Evolutionary conservation across 1,140 invertebrate species (phyloP), one percentile per base, ranked within the genome.

Genomic region (Philotrypesis tridentata): DNA sequence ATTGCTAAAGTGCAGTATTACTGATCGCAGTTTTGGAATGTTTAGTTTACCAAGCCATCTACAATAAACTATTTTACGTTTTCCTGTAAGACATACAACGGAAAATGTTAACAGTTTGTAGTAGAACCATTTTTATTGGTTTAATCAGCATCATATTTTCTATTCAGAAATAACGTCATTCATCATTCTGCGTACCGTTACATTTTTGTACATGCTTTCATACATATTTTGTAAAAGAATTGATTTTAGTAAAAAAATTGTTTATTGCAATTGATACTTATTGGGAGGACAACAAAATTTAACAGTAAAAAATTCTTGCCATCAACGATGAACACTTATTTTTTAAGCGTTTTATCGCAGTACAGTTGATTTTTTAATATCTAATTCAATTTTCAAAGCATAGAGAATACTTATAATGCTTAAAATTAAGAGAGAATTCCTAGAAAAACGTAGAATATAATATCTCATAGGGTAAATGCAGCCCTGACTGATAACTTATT

Each of bases 371-470:
- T 33, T 79, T 48, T 25, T n/a, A 40, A 71, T 25, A 61, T 61
- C 37, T 48, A 70, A 70, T 27, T 81, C 29, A 73, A 67, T 84
- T 73, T 83, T 79, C 84, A 83, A 83, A 84, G 67, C 82, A 76
- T 83, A 79, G 78, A 84, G 81, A 87, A 63, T 73, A 85, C n/a
- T 37, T 80, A 29, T 75, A 72, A 68, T 27, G 73, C 76, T 75
- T 79, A 83, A 83, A 82, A 83, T 78, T 81, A 65, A 75, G 60
- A 82, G 79, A 76, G 82, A 75, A 85, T 85, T 85, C 63, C 25
- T 81, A 84, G 82, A 77, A 67, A 55, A 82, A 79, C 78, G 80
- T 79, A 77, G 31, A 65, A 6, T n/a, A n/a, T 17, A 55, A 55
- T 37, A 37, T 37, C 27, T 67, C 6, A 23, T 70, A 79, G 65